Percentiles rank a stretch among this genome's conserved stretches.
These are phyloP conservation scores for Bombus impatiens DNA, from an alignment of 1,140 invertebrate genomes.

Conservation along the genomic window DNA sequence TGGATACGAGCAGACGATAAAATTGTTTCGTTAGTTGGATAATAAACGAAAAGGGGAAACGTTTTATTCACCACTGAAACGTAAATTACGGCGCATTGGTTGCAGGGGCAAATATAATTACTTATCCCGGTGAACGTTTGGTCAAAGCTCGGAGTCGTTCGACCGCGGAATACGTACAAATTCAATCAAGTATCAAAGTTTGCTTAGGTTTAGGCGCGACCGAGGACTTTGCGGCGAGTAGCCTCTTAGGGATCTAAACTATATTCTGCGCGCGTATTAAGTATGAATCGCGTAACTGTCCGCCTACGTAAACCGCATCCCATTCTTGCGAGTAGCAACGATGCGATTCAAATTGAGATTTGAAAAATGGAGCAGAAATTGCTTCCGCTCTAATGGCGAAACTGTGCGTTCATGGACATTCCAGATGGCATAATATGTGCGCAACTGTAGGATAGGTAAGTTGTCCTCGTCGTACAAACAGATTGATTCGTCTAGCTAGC, in stretches of 20 bases:
- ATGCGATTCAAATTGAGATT: neutral
- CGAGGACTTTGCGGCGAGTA: neutral
- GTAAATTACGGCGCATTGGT: neutral
- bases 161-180: slow-evolving; percentile 33
- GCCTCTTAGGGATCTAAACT: slow-evolving; percentile 27
- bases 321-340: neutral
- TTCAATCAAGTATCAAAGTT: slow-evolving; percentile 51
- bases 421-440: too few relatives aligned
- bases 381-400: neutral
- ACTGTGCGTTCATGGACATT: neutral
- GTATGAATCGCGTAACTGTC: slow-evolving; percentile 31
- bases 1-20: too few relatives aligned
- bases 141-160: neutral
- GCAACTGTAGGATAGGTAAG: too few relatives aligned
- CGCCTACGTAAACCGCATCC: slow-evolving; percentile 14
- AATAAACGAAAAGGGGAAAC: too few relatives aligned
- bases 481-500: too few relatives aligned
- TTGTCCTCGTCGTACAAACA: too few relatives aligned
- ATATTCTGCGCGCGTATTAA: neutral
- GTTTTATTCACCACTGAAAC: neutral
- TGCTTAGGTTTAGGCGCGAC: slow-evolving; percentile 36
- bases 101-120: slow-evolving; percentile 34
- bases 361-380: too few relatives aligned
- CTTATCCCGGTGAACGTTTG: slow-evolving; percentile 21
- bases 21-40: neutral